These are phyloP conservation scores for Paraplagusia blochii DNA, from an alignment of 2,113 vertebrate genomes.

Conservation along the genomic window DNA sequence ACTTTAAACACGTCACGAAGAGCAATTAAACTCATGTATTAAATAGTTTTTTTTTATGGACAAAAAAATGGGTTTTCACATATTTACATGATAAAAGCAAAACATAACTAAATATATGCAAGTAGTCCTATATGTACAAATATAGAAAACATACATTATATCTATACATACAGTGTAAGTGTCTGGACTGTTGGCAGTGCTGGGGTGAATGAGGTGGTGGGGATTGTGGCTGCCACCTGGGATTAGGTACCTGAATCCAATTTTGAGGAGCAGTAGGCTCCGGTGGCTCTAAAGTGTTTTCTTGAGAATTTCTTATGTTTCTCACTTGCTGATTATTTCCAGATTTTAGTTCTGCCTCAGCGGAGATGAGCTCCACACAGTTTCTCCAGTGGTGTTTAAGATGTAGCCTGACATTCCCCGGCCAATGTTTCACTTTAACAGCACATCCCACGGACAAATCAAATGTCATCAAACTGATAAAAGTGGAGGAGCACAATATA, in stretches of 20 bases:
- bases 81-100: too few relatives aligned
- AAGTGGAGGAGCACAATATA: not conserved
- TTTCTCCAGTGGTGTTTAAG: constrained; percentile 85
- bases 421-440: constrained; percentile 62
- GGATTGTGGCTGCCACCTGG: constrained; percentile 81
- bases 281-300: constrained; percentile 94
- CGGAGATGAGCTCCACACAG: constrained; percentile 85
- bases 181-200: not conserved
- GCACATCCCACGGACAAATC: constrained; percentile 37
- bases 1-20: constrained; percentile 72
- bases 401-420: constrained; percentile 77
- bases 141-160: not conserved
- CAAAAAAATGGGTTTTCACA: too few relatives aligned
- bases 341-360: constrained; percentile 97
- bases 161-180: constrained; percentile 33
- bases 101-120: too few relatives aligned
- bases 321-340: constrained; percentile 96
- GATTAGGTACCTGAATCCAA: constrained; percentile 97
- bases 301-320: constrained; percentile 93
- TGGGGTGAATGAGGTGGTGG: constrained; percentile 47
- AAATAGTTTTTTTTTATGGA: too few relatives aligned
- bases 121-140: not conserved
- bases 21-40: constrained; percentile 59
- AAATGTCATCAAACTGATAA: constrained; percentile 33
- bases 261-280: constrained; percentile 88